Percentiles rank a stretch among this genome's conserved stretches.
These are phyloP conservation scores for Indri indri DNA, from an alignment of 2,113 vertebrate genomes.

Conservation along the genomic window DNA sequence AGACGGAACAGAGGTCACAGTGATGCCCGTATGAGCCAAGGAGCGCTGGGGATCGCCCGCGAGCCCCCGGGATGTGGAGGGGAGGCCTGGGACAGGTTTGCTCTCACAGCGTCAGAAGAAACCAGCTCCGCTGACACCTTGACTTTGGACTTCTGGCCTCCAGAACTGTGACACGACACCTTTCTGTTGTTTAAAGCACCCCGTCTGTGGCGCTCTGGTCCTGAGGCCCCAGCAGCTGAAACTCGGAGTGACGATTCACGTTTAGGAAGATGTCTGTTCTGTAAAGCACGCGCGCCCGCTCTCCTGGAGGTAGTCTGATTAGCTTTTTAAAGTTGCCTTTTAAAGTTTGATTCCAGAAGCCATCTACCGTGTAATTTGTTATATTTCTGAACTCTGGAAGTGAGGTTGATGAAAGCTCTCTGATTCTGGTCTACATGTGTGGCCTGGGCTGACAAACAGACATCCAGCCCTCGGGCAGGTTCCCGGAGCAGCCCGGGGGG, in stretches of 20 bases:
- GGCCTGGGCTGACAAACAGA: too few relatives aligned
- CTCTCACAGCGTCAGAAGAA: fast-evolving
- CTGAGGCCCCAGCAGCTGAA: too few relatives aligned
- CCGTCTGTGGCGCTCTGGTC: fast-evolving
- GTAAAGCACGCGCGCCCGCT: background rate
- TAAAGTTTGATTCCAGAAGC: background rate
- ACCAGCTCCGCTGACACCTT: too few relatives aligned
- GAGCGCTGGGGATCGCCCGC: fast-evolving
- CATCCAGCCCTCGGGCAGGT: fast-evolving
- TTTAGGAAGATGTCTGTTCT: background rate
- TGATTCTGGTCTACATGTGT: background rate
- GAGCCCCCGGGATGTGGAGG: background rate
- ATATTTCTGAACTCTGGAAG: background rate
- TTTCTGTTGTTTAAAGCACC: background rate
- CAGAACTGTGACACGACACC: fast-evolving
- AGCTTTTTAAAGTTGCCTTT: background rate
- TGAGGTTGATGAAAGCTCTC: background rate
- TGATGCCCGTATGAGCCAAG: background rate
- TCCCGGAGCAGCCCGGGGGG: background rate
- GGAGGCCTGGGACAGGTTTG: background rate
- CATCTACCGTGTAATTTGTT: background rate
- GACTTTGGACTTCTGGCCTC: background rate
- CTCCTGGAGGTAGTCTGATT: background rate
- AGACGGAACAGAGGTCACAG: too few relatives aligned
- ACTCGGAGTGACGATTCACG: fast-evolving